Base-by-base conservation (phyloP, 2,797 vertebrate species). In the Phoxinus dragarum region DNA sequence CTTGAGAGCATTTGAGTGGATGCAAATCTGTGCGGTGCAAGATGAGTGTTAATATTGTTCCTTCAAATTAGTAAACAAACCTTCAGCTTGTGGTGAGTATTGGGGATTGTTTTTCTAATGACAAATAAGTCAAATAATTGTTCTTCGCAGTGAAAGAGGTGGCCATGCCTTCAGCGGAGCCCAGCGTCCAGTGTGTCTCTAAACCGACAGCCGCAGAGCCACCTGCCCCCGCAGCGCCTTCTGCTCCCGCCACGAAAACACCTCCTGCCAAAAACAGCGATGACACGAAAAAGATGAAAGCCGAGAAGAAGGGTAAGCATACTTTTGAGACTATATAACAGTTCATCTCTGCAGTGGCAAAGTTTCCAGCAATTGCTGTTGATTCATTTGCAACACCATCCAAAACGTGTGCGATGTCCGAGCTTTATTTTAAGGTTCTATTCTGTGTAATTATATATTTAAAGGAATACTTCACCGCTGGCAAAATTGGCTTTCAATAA, bases 261-360 rank as follows among this genome's bases (percentile, higher is more conserved):
- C 88, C 94, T 31, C 6, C 92, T 76, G 92, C 94, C 88, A 94
- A 91, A 93, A 94, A 91, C 92, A 90, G 68, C 14, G 96, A 97
- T 92, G 92, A 94, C 85, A 97, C 96, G 87, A 98, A 97, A 91
- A 96, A 96, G 87, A 38, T 81, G 86, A 99, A 98, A 92, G 56
- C 90, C 56, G 98, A 97, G 92, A 98, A 98, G 90, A 99, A 97
- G 97, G 98, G 98, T 98, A 95, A 86, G 27, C 4, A 38, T 75
- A 31, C 21, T 40, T 49, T 17, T 76, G 16, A 19, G 16, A 36
- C 42, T 66, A n/a, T 75, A 40, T 52, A 74, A 76, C 23, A 67
- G 73, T 61, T 66, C 3, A 75, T 59, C 19, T 44, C 27, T 61
- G 38, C 64, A 2, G 76, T 59, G 74, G 14, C 36, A 2, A 54